Evolutionary conservation across 2,113 vertebrate genomes (phyloP).

Genomic region (Todiramphus saurophagus): DNA sequence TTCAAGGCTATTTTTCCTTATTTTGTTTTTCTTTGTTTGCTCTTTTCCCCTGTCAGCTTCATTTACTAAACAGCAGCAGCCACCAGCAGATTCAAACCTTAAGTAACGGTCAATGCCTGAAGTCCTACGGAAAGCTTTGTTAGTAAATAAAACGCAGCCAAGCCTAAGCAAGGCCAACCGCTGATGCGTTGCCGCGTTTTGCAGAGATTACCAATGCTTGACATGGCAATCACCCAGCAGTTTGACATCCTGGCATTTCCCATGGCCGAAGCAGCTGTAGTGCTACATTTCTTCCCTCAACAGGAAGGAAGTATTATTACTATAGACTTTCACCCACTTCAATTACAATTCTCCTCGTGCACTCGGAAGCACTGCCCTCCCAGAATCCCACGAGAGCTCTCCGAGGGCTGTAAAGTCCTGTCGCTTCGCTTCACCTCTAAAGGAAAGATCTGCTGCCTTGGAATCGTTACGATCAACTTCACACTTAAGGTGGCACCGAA

Average conservation of each 20-base stretch:
- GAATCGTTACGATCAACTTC: not conserved
- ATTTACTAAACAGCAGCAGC: not conserved
- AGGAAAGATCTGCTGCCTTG: not conserved
- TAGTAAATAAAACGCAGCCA: not conserved
- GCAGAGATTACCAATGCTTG: not conserved
- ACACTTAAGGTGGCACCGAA: not conserved
- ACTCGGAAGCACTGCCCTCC: not conserved
- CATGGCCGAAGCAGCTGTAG: not conserved
- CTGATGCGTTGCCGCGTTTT: not conserved
- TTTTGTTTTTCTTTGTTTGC: not conserved
- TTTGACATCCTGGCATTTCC: not conserved
- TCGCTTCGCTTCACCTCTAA: not conserved
- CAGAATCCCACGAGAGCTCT: not conserved
- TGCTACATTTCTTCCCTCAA: not conserved
- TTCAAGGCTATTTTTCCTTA: not conserved
- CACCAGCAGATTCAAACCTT: not conserved
- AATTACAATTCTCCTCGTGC: not conserved
- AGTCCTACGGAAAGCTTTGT: not conserved
- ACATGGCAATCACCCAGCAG: not conserved
- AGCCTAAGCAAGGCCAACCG: not conserved
- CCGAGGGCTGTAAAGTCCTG: not conserved
- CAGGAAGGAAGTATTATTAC: not conserved
- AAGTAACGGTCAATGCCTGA: not conserved
- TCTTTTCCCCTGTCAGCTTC: not conserved
- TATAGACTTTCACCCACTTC: not conserved